These are phyloP conservation scores for Sander vitreus DNA, from an alignment of 2,113 vertebrate species.

Conservation along the genomic window DNA sequence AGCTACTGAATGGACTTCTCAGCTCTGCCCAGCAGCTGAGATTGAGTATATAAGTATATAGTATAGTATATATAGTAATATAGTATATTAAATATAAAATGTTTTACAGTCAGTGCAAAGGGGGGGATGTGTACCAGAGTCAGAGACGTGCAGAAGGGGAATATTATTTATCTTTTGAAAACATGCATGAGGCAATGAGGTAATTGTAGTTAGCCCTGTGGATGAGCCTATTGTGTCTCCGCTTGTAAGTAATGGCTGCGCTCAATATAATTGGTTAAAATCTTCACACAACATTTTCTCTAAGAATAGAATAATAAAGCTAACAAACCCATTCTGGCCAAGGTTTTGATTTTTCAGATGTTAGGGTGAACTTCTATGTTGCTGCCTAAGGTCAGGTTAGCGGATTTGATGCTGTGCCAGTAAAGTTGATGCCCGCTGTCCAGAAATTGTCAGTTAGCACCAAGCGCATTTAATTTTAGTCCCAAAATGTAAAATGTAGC, in stretches of 20 bases:
- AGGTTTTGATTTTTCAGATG: neutral
- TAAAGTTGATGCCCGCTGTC: constrained; percentile 6
- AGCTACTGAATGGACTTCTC: neutral
- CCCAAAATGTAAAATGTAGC: neutral
- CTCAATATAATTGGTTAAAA: neutral
- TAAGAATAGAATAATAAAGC: neutral
- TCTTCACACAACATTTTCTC: neutral
- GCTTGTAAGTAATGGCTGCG: neutral
- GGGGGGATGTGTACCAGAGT: neutral
- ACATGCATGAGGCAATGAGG: neutral
- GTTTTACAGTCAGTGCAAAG: neutral
- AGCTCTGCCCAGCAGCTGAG: neutral
- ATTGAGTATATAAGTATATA: too few species aligned
- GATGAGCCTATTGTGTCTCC: constrained; percentile 41
- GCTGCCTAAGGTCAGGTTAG: neutral
- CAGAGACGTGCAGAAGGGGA: neutral
- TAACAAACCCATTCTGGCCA: neutral
- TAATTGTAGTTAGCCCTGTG: neutral
- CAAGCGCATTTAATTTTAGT: neutral
- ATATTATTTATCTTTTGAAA: neutral
- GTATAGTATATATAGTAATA: too few species aligned
- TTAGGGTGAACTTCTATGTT: too few species aligned
- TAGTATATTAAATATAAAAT: neutral
- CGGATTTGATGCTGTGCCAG: neutral
- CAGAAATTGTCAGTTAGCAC: neutral